Conservation (phyloP, 92 coral and sea anemone genomes). For the Diadumene lineata region DNA sequence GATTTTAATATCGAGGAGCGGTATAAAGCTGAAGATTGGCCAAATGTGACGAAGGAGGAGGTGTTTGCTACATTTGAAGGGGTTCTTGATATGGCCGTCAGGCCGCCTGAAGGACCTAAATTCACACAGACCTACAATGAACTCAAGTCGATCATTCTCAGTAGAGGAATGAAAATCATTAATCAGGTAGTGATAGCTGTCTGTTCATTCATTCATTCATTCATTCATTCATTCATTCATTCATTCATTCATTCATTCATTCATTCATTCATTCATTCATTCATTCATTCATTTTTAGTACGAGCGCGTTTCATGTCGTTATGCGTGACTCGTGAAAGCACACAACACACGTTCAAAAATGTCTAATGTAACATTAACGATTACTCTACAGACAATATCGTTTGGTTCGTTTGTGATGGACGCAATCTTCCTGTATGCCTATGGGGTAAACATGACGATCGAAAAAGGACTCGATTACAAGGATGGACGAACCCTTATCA, state of each 20-base stretch:
- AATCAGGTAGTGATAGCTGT: slow-evolving; percentile 25
- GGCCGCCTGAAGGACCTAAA: slow-evolving; percentile 32
- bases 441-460: slow-evolving; percentile 53
- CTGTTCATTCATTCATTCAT: background rate
- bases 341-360: too few relatives aligned
- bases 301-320: background rate
- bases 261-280: background rate
- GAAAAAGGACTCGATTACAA: slow-evolving; percentile 38
- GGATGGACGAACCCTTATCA: slow-evolving; percentile 50
- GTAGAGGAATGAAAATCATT: slow-evolving; percentile 2
- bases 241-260: background rate
- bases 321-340: too few relatives aligned
- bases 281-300: background rate
- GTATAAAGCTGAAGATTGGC: slow-evolving; percentile 42
- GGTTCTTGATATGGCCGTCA: slow-evolving; percentile 52
- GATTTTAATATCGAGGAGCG: slow-evolving; percentile 53
- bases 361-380: background rate
- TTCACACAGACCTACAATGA: background rate
- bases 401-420: slow-evolving; percentile 58
- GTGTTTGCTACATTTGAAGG: slow-evolving; percentile 61
- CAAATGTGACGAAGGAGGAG: slow-evolving; percentile 41
- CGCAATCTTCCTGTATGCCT: slow-evolving; percentile 55
- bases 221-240: background rate
- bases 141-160: background rate
- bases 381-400: slow-evolving; percentile 30